Evolutionary conservation across 1,140 invertebrate genomes (phyloP).

Genomic region (Plutomurus gul): DNA sequence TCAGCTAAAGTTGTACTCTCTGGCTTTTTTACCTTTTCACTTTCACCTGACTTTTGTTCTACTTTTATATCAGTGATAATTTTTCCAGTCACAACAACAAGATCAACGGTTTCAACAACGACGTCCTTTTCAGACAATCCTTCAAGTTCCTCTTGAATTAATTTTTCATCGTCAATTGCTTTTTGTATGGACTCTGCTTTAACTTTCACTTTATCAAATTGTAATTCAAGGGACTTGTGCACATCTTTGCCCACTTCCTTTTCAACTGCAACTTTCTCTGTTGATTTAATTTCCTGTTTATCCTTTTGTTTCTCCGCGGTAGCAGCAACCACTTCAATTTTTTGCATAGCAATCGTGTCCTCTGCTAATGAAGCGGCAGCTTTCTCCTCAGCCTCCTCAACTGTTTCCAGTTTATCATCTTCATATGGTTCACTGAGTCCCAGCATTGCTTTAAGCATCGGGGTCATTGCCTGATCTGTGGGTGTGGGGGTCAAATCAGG

Average conservation of each 20-base stretch:
- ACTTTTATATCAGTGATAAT: too few species aligned
- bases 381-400: slow-evolving; percentile 45
- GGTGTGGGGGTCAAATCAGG: slow-evolving; percentile 63
- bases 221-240: not conserved
- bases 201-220: not conserved
- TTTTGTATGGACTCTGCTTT: not conserved
- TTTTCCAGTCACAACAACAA: too few species aligned
- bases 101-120: too few species aligned
- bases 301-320: too few species aligned
- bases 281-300: not conserved
- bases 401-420: slow-evolving; percentile 51
- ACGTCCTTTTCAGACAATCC: not conserved
- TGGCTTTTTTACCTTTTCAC: too few species aligned
- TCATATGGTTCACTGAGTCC: slow-evolving; percentile 43
- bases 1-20: too few species aligned
- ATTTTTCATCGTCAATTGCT: not conserved
- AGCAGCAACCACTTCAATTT: too few species aligned
- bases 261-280: not conserved
- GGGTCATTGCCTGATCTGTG: slow-evolving; percentile 51
- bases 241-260: not conserved
- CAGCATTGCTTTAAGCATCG: slow-evolving; percentile 48
- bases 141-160: not conserved
- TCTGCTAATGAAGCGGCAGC: not conserved
- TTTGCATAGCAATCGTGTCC: not conserved
- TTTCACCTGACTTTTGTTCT: not conserved